Evolutionary conservation across 2,888 invertebrate species (phyloP).

Genomic region (Oxytorus armatus): DNA sequence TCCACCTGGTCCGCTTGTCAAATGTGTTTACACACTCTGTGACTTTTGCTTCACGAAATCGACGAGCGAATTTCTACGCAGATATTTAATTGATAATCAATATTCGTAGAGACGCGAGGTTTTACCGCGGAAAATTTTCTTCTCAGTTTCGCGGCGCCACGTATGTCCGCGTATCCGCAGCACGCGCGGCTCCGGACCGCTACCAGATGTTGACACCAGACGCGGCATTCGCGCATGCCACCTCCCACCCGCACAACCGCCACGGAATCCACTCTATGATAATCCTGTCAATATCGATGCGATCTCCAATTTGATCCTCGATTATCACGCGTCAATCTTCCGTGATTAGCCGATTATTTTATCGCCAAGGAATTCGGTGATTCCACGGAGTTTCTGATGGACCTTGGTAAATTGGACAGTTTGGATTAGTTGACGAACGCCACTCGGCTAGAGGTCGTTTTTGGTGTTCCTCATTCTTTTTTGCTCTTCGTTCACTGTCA

Average conservation of each 20-base stretch:
- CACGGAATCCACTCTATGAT: conserved; percentile 1
- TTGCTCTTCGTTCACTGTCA: too few relatives aligned
- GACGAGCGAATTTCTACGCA: background rate
- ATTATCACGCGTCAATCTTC: background rate
- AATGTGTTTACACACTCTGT: background rate
- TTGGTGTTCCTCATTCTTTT: too few relatives aligned
- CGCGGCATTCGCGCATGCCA: conserved; percentile 60
- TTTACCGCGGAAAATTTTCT: conserved; percentile 26
- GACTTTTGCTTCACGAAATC: background rate
- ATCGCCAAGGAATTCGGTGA: too few relatives aligned
- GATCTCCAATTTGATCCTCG: background rate
- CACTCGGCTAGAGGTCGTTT: too few relatives aligned
- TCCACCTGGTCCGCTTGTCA: conserved; percentile 14
- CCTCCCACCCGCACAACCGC: conserved; percentile 36
- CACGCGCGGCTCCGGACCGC: conserved; percentile 67
- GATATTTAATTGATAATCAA: background rate
- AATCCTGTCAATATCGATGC: conserved; percentile 23
- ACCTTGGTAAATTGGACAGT: too few relatives aligned
- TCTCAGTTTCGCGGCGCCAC: conserved; percentile 67
- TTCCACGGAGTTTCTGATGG: too few relatives aligned
- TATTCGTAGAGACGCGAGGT: background rate
- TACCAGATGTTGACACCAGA: conserved; percentile 71
- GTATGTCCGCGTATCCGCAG: conserved; percentile 64
- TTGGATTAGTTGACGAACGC: too few relatives aligned
- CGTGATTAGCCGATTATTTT: too few relatives aligned